Percentiles rank a stretch among this genome's conserved stretches.
These are phyloP conservation scores for Morelia viridis DNA, from an alignment of 2,797 vertebrate species.

Conservation along the genomic window DNA sequence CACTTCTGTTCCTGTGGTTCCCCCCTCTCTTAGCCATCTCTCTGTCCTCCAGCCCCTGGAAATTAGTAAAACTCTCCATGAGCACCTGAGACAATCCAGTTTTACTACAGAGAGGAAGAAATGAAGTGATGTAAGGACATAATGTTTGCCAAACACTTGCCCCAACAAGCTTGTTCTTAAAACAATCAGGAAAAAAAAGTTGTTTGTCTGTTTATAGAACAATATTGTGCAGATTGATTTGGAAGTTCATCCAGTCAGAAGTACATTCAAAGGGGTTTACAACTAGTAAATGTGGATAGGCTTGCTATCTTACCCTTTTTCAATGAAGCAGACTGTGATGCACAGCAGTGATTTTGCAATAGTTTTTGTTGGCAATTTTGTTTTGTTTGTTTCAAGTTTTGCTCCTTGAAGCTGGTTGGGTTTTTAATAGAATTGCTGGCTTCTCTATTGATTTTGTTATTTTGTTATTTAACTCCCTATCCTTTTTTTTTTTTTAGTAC, in stretches of 20 bases:
- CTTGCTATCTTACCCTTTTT: not conserved
- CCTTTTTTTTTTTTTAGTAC: not conserved
- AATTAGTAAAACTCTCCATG: not conserved
- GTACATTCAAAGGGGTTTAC: not conserved
- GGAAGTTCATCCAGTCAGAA: not conserved
- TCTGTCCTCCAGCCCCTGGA: not conserved
- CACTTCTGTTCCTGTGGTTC: not conserved
- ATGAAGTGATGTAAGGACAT: not conserved
- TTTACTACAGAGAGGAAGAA: not conserved
- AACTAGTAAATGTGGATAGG: no score
- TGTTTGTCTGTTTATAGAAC: not conserved
- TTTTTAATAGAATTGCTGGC: not conserved
- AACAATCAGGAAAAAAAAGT: not conserved
- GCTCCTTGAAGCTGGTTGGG: not conserved
- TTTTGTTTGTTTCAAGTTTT: not conserved
- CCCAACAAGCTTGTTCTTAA: not conserved
- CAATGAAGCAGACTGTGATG: not conserved
- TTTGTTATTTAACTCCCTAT: not conserved
- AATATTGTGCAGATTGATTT: not conserved
- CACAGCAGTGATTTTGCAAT: not conserved
- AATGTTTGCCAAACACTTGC: not conserved
- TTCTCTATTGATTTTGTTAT: not conserved
- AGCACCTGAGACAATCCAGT: not conserved
- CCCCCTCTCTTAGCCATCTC: not conserved
- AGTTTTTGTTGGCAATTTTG: not conserved